Evolutionary conservation across 2,888 invertebrate genomes (phyloP).

Genomic region (Leptopilina myrica): DNA sequence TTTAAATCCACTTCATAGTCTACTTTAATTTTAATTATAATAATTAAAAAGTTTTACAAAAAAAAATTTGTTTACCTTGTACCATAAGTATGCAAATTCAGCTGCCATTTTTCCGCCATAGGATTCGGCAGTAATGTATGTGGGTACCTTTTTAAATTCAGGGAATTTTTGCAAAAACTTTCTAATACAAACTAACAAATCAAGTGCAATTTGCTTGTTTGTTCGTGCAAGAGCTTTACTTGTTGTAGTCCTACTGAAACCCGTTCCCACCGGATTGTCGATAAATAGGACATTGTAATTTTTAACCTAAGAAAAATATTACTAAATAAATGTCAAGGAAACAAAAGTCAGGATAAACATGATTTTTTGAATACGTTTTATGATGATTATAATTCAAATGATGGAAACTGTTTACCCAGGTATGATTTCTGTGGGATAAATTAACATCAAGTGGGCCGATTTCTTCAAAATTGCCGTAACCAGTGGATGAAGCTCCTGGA

Average conservation of each 20-base stretch:
- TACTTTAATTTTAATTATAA: not conserved
- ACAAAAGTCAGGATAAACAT: too few species aligned
- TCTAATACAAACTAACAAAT: conserved; percentile 86
- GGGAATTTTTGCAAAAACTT: conserved; percentile 83
- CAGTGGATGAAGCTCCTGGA: conserved; percentile 79
- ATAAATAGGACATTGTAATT: conserved; percentile 89
- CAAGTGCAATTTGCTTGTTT: conserved; percentile 84
- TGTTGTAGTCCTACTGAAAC: conserved; percentile 88
- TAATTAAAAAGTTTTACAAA: too few species aligned
- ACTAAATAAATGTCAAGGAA: not conserved
- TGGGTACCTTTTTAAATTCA: conserved; percentile 84
- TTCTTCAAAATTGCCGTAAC: conserved; percentile 81
- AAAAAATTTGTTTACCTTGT: conserved; percentile 75
- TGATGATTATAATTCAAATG: not conserved
- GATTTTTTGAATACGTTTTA: too few species aligned
- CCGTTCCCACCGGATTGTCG: conserved; percentile 94
- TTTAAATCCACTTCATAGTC: too few species aligned
- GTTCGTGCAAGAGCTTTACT: conserved; percentile 77
- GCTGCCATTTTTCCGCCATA: conserved; percentile 96
- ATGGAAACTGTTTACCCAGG: conserved; percentile 77
- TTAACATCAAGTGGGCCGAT: conserved; percentile 79
- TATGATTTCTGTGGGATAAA: conserved; percentile 77
- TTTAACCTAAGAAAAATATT: not conserved
- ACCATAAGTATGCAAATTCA: conserved; percentile 83
- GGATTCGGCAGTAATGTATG: conserved; percentile 93